Evolutionary conservation across 53 echinoderm and acorn worm species (phyloP).

Genomic region (Patiria pectinifera): DNA sequence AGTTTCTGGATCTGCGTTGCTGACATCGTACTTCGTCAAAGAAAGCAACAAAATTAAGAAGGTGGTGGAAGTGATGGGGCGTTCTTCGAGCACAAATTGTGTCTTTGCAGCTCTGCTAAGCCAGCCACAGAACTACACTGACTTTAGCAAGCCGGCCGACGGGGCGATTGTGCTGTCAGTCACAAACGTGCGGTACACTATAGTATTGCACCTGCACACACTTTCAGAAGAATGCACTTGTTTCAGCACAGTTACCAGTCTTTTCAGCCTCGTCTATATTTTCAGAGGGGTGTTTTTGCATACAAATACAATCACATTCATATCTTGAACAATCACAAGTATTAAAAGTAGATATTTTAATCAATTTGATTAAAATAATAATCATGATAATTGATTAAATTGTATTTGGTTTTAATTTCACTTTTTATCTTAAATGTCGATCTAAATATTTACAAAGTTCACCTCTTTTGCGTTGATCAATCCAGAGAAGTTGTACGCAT

Average conservation of each 20-base stretch:
- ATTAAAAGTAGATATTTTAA: not conserved
- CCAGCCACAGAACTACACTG: not conserved
- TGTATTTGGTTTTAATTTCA: no score
- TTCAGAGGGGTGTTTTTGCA: not conserved
- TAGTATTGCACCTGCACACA: conserved; percentile 24
- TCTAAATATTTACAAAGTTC: not conserved
- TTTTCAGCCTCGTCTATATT: conserved; percentile 11
- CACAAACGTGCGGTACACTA: no score
- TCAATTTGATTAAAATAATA: no score
- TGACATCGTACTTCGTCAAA: not conserved
- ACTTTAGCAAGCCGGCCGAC: not conserved
- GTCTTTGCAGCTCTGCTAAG: no score
- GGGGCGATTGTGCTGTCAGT: not conserved
- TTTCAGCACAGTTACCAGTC: conserved; percentile 35
- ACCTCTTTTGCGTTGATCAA: not conserved
- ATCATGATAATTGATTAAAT: no score
- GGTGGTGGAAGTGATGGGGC: not conserved
- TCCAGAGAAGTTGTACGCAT: conserved; percentile 14
- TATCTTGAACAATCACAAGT: not conserved
- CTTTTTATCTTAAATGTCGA: no score
- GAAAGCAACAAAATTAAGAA: not conserved
- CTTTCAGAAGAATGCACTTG: not conserved
- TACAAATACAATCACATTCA: not conserved
- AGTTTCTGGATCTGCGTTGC: not conserved
- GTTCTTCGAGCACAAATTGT: no score